Conservation (phyloP, 2,113 vertebrate genomes). For the Neolamprologus hecqui region DNA sequence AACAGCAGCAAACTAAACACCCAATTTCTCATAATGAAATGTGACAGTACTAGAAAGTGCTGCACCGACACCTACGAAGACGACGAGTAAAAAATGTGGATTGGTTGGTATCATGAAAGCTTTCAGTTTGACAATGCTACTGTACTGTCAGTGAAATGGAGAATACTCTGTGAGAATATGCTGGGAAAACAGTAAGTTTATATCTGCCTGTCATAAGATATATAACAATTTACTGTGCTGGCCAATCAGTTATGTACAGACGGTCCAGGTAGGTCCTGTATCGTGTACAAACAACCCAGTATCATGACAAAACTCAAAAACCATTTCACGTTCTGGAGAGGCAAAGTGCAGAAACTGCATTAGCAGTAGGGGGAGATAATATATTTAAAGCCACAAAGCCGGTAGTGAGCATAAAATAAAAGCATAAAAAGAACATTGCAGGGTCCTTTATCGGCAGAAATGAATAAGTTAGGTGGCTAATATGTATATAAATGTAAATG, state of each 20-base stretch:
- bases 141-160: not conserved
- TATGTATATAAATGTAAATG: not conserved
- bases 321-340: not conserved
- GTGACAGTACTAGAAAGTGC: not conserved
- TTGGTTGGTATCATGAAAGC: not conserved
- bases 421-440: fast-evolving
- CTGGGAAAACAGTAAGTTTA: not conserved
- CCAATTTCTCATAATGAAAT: not conserved
- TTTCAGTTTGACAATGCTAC: not conserved
- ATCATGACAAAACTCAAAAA: not conserved
- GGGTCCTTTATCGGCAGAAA: not conserved
- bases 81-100: not conserved
- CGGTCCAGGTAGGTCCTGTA: not conserved
- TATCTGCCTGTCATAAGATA: not conserved
- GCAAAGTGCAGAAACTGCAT: not conserved
- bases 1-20: not conserved
- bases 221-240: not conserved
- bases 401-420: not conserved
- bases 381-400: not conserved
- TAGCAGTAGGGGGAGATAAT: not conserved
- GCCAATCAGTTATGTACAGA: not conserved
- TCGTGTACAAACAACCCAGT: not conserved
- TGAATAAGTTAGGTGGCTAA: not conserved
- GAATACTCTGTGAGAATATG: not conserved
- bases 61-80: not conserved